Evolutionary conservation across 2,113 vertebrate genomes (phyloP).

Genomic region (Girardinichthys multiradiatus): DNA sequence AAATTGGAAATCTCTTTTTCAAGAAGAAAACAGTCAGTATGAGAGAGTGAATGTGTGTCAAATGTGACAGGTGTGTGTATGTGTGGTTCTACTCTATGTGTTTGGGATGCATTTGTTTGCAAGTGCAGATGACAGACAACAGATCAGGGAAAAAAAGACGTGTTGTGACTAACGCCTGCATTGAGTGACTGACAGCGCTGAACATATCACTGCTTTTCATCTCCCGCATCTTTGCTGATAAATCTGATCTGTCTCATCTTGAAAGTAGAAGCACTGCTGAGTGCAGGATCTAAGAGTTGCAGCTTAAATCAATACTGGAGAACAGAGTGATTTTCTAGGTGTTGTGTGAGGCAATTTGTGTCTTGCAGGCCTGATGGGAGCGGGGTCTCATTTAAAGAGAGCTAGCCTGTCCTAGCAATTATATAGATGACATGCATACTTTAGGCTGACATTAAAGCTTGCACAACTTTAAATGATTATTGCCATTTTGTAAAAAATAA

Average conservation of each 20-base stretch:
- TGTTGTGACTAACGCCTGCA: slow-evolving; percentile 64
- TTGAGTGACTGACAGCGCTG: slow-evolving; percentile 71
- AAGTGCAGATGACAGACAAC: slow-evolving; percentile 67
- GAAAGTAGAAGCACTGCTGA: slow-evolving; percentile 48
- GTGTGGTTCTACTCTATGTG: slow-evolving; percentile 19
- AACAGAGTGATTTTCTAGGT: slow-evolving; percentile 45
- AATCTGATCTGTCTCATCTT: slow-evolving; percentile 64
- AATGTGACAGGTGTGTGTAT: slow-evolving; percentile 54
- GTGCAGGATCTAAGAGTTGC: slow-evolving; percentile 51
- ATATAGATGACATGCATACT: slow-evolving; percentile 13
- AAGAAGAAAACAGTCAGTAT: slow-evolving; percentile 38
- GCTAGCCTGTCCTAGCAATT: slow-evolving; percentile 22
- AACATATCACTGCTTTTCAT: slow-evolving; percentile 65
- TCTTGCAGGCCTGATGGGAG: slow-evolving; percentile 46
- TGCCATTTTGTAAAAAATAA: neutral
- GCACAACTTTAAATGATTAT: neutral
- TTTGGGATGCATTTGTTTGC: slow-evolving; percentile 60
- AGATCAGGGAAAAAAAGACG: slow-evolving; percentile 61
- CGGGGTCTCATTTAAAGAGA: neutral
- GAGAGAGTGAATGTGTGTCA: slow-evolving; percentile 25
- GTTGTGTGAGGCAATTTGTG: slow-evolving; percentile 29
- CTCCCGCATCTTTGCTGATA: slow-evolving; percentile 56
- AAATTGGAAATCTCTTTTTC: slow-evolving; percentile 77
- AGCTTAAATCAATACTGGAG: slow-evolving; percentile 61
- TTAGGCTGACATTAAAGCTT: slow-evolving; percentile 10